Evolutionary conservation across 2,797 vertebrate genomes (phyloP).

Genomic region (Chaetophractus vellerosus): DNA sequence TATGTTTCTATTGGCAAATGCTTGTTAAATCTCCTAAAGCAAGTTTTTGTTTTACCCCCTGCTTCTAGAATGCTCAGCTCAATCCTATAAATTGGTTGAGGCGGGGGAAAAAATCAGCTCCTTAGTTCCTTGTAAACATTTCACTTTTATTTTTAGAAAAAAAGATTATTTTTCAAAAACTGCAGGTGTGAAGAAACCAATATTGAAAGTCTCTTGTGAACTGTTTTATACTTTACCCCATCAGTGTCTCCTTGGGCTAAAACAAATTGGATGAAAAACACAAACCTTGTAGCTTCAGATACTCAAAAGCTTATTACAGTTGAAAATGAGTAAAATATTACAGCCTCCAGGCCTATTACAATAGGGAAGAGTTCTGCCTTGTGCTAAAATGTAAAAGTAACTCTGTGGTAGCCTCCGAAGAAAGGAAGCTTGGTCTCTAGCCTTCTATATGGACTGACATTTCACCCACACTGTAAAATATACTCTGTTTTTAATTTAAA

Average conservation of each 20-base stretch:
- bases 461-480: not conserved
- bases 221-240: conserved; percentile 49
- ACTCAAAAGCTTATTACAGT: conserved; percentile 67
- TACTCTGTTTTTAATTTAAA: not conserved
- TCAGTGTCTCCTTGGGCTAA: conserved; percentile 9
- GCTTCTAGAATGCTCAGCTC: conserved; percentile 59
- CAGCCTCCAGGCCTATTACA: not conserved
- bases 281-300: conserved; percentile 47
- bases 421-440: not conserved
- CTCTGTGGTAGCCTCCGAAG: not conserved
- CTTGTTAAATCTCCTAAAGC: conserved; percentile 80
- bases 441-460: not conserved
- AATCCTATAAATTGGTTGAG: conserved; percentile 78
- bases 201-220: conserved; percentile 67
- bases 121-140: conserved; percentile 70
- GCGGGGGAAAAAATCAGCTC: conserved; percentile 68
- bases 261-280: conserved; percentile 73
- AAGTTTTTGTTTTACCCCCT: conserved; percentile 69
- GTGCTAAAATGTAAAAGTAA: conserved; percentile 25
- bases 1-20: conserved; percentile 72
- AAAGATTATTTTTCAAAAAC: conserved; percentile 71
- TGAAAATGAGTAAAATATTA: conserved; percentile 69
- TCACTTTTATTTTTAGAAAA: conserved; percentile 77
- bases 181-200: conserved; percentile 76
- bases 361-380: conserved; percentile 36